These are phyloP conservation scores for Rhinoraja longicauda DNA, from an alignment of 2,797 vertebrate genomes.

Conservation along the genomic window DNA sequence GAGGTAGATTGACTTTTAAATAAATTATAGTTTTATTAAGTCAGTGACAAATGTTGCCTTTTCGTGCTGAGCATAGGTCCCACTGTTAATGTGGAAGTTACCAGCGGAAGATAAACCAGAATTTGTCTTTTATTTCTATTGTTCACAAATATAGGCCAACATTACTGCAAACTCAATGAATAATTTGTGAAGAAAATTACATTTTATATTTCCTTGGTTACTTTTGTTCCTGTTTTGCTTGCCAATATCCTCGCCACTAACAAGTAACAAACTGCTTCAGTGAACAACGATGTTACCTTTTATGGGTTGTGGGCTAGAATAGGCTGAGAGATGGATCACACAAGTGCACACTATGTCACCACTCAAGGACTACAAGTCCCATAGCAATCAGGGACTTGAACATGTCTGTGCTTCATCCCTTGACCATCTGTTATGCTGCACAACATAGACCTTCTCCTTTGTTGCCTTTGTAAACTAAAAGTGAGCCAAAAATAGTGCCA, in stretches of 20 bases:
- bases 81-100: neutral
- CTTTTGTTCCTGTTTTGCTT: no score
- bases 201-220: no score
- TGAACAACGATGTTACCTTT: neutral
- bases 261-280: neutral
- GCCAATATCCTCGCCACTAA: neutral
- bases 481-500: conserved; percentile 34
- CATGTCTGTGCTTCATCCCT: conserved; percentile 18
- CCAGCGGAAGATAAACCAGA: neutral
- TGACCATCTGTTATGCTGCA: conserved; percentile 24
- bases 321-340: neutral
- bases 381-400: conserved; percentile 31
- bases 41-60: neutral
- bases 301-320: neutral
- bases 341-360: conserved; percentile 23
- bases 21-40: conserved; percentile 11
- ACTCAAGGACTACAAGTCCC: conserved; percentile 36
- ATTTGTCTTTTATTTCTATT: neutral
- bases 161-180: neutral
- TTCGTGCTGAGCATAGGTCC: neutral
- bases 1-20: neutral
- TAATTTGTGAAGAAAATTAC: neutral
- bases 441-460: conserved; percentile 4
- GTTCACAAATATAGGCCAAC: neutral
- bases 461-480: conserved; percentile 34